phyloP scores from a whole-genome alignment of 1,140 invertebrate genomes.

The Argopecten irradians region DNA sequence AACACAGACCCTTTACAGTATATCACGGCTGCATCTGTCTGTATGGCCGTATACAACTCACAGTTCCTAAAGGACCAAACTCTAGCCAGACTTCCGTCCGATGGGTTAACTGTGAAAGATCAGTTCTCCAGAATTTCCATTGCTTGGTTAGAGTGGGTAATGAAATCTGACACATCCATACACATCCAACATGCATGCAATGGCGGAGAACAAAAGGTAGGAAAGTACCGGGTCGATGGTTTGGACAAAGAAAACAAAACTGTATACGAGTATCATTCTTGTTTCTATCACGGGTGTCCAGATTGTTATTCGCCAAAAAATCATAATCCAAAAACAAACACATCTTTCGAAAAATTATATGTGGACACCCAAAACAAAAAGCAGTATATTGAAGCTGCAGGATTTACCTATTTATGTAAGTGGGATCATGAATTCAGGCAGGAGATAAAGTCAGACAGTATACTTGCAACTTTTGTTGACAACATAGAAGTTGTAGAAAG shows the following conservation, averaged over 20 bases:
- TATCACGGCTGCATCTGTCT: not conserved
- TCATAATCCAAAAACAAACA: not conserved
- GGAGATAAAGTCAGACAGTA: not conserved
- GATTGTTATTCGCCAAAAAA: conserved; percentile 37
- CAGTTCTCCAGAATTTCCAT: conserved; percentile 21
- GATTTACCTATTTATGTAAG: not conserved
- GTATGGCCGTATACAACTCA: not conserved
- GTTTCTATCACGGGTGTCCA: conserved; percentile 55
- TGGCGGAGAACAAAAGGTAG: conserved; percentile 26
- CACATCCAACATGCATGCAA: conserved; percentile 31
- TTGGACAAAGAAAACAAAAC: conserved; percentile 25
- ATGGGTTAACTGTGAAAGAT: conserved; percentile 25
- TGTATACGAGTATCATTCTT: conserved; percentile 53
- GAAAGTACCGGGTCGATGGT: conserved; percentile 19
- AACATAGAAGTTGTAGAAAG: conserved; percentile 34
- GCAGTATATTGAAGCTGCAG: not conserved
- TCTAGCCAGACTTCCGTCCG: not conserved
- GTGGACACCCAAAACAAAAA: not conserved
- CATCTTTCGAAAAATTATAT: not conserved
- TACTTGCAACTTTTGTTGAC: not conserved
- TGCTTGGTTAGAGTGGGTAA: conserved; percentile 39
- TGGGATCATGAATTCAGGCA: not conserved
- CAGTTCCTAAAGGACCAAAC: not conserved
- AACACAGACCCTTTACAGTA: not conserved
- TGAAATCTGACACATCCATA: not conserved